Conservation (phyloP, 2,113 vertebrate species). For the Macquaria australasica region DNA sequence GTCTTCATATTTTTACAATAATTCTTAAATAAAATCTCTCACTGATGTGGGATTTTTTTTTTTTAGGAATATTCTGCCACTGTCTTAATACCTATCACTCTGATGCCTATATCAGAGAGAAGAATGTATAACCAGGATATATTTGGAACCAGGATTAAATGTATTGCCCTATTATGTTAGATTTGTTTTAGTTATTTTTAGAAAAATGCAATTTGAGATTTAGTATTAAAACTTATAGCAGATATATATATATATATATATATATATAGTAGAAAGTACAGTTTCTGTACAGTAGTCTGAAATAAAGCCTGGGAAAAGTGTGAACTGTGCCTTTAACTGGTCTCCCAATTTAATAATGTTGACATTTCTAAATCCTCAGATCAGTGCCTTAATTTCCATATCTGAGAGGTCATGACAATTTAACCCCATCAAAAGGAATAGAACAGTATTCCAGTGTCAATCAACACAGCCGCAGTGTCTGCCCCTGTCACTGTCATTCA, state of each 20-base stretch:
- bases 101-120: background rate
- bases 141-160: background rate
- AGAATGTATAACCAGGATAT: background rate
- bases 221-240: no score
- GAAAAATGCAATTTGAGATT: background rate
- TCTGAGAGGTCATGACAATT: slow-evolving; percentile 80
- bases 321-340: slow-evolving; percentile 53
- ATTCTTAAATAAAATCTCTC: background rate
- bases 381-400: slow-evolving; percentile 80
- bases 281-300: background rate
- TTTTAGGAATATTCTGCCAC: background rate
- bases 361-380: slow-evolving; percentile 80
- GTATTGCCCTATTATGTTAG: background rate
- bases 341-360: slow-evolving; percentile 77
- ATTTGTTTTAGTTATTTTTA: background rate
- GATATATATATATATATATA: background rate
- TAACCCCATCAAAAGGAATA: slow-evolving; percentile 84
- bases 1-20: background rate
- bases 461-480: slow-evolving; percentile 50
- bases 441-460: slow-evolving; percentile 72
- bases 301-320: slow-evolving; percentile 11
- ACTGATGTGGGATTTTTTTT: background rate
- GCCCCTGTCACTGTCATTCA: slow-evolving; percentile 45
- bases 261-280: background rate
- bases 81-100: background rate